Percentiles rank a stretch among this genome's conserved stretches.
Evolutionary conservation across 1,140 invertebrate genomes (phyloP).

Genomic region (Goniozus legneri): DNA sequence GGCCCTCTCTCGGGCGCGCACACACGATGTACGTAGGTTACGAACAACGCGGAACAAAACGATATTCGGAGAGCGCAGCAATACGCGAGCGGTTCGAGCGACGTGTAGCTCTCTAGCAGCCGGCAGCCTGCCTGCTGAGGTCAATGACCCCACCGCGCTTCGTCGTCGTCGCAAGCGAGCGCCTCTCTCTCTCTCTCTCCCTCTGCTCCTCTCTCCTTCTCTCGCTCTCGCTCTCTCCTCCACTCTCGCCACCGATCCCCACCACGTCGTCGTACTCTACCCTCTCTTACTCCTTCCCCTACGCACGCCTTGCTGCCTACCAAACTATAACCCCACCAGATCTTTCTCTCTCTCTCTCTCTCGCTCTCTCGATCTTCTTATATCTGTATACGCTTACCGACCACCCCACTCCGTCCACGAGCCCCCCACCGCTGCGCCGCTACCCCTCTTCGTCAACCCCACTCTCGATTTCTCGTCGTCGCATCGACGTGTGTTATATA

Average conservation of each 20-base stretch:
- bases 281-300: no score
- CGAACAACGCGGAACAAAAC: neutral
- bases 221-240: neutral
- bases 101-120: slow-evolving; percentile 48
- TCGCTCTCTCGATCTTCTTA: slow-evolving; percentile 17
- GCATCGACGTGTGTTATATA: neutral
- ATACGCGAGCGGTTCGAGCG: slow-evolving; percentile 27
- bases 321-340: no score
- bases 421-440: neutral
- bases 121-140: slow-evolving; percentile 52
- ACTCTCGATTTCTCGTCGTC: neutral
- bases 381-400: no score
- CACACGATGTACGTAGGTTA: slow-evolving; percentile 9
- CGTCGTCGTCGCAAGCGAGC: slow-evolving; percentile 20
- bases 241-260: neutral
- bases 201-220: neutral
- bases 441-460: neutral
- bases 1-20: neutral
- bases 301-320: no score
- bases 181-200: slow-evolving; percentile 3
- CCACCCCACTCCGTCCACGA: neutral
- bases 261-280: no score
- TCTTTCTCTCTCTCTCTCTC: slow-evolving; percentile 15
- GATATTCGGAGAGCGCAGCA: neutral
- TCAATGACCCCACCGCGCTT: slow-evolving; percentile 48